Conservation (phyloP, 2,113 vertebrate genomes). For the Bostrychus sinensis region DNA sequence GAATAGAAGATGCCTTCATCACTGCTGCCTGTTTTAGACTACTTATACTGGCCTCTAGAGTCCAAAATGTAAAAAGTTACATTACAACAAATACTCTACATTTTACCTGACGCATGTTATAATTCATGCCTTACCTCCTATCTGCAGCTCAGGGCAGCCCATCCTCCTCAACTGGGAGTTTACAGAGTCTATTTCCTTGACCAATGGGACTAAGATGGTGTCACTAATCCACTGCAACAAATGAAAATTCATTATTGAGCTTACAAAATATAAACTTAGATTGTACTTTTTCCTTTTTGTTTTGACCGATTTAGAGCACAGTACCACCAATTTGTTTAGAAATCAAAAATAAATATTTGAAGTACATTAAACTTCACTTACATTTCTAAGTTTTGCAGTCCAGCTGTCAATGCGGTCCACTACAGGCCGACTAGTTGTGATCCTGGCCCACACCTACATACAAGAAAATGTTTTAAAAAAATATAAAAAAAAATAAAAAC, state of each 20-base stretch:
- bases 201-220: conserved; percentile 91
- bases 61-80: conserved; percentile 1
- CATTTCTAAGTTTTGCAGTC: conserved; percentile 95
- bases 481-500: too few species aligned
- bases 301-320: too few species aligned
- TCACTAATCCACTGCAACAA: conserved; percentile 92
- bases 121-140: conserved; percentile 84
- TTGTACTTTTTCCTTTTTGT: too few species aligned
- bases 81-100: background rate
- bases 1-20: conserved; percentile 90
- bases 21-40: conserved; percentile 94
- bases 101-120: background rate
- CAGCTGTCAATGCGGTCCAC: conserved; percentile 90
- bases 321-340: too few species aligned
- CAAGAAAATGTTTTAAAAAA: background rate
- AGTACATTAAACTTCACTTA: conserved; percentile 62
- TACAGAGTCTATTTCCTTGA: conserved; percentile 91
- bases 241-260: conserved; percentile 3
- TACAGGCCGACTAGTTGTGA: conserved; percentile 87
- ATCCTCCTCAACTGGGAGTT: conserved; percentile 93
- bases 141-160: conserved; percentile 94
- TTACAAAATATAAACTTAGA: background rate
- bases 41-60: conserved; percentile 92
- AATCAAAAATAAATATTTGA: too few species aligned
- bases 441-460: conserved; percentile 91